A percentile compares a stretch with the other conserved stretches of the same genome.
These are phyloP conservation scores for Cataglyphis rosenhaueri DNA, from an alignment of 2,888 invertebrate genomes.

Conservation along the genomic window DNA sequence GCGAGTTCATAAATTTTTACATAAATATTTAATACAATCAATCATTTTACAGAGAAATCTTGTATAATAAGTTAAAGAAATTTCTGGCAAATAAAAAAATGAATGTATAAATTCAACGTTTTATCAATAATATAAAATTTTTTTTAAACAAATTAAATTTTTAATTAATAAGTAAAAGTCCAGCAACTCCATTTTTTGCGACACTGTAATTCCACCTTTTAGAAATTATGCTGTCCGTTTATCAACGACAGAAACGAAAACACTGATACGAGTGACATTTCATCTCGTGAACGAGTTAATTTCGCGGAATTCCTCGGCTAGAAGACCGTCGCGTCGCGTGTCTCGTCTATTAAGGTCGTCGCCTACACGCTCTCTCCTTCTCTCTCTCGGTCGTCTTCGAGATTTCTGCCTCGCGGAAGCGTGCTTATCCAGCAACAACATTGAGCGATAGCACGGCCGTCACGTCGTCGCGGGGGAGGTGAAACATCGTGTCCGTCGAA, in stretches of 20 bases:
- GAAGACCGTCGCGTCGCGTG: constrained; percentile 66
- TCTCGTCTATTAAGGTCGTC: constrained; percentile 65
- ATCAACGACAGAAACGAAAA: neutral
- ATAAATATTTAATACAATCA: neutral
- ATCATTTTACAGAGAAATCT: neutral
- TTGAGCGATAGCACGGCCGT: neutral
- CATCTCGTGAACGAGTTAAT: constrained; percentile 44
- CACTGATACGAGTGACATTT: neutral
- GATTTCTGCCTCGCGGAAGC: constrained; percentile 63
- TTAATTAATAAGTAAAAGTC: neutral
- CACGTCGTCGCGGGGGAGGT: constrained; percentile 28
- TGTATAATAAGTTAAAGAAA: neutral
- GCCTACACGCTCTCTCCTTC: constrained; percentile 44
- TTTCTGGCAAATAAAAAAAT: neutral
- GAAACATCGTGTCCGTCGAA: constrained; percentile 48
- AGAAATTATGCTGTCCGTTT: neutral
- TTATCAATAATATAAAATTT: neutral
- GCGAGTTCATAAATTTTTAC: constrained; percentile 17
- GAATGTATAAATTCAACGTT: neutral
- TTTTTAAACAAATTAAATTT: neutral
- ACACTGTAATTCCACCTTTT: no score
- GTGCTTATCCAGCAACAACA: constrained; percentile 11
- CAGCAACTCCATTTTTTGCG: neutral
- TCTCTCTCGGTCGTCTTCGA: constrained; percentile 40
- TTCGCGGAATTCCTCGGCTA: constrained; percentile 43